Evolutionary conservation across 1,140 invertebrate species (phyloP), one percentile per base, ranked within the genome.

Genomic region (Micrasema minimum): DNA sequence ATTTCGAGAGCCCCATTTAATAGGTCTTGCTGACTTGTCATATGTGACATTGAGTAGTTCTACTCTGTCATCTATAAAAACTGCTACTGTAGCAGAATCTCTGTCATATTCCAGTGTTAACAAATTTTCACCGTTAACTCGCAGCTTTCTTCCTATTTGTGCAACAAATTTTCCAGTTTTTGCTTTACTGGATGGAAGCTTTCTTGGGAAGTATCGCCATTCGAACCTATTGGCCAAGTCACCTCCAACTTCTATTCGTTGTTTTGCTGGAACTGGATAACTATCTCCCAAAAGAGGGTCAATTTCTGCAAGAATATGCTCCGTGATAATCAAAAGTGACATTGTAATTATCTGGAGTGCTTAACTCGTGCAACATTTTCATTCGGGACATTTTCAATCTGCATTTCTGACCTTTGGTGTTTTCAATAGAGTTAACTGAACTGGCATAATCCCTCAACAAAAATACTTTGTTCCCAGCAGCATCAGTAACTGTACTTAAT

Each of bases 291-390:
- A 78, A 2, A 95, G 86, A 1, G 93, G 91, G 77, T 93, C 92
- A 45, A 93, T 90, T 78, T 96, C 94, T 2, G 90, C 89, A 1
- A 96, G 78, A 16, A 96, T 88, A 0, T 0, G 92, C 91, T 1
- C 92, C 92, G 75, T 97, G 91, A 80, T 99, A 99, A 72, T 96
- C 95, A 79, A 98, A 97, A 0, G 93, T 95, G 0, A 94, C 90
- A 76, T 96, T 95, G 76, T 94, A 94, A 83, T 96, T 96, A 77
- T 96, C 94, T 0, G 95, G 93, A 1, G 94, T 94, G 74, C 91
- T 91, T 12, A 97, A 84, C 78, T 94, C 93, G 78, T 96, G 92
- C 1, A 98, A 82, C 87, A 96, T 91, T 76, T 93, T 91, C 89
- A 96, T 93, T 72, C 92, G 85, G 0, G 93, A 93, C 92, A 97